A percentile compares a stretch with the other conserved stretches of the same genome.
Evolutionary conservation across 2,797 vertebrate genomes (phyloP).

Genomic region (Cheirogaleus major): DNA sequence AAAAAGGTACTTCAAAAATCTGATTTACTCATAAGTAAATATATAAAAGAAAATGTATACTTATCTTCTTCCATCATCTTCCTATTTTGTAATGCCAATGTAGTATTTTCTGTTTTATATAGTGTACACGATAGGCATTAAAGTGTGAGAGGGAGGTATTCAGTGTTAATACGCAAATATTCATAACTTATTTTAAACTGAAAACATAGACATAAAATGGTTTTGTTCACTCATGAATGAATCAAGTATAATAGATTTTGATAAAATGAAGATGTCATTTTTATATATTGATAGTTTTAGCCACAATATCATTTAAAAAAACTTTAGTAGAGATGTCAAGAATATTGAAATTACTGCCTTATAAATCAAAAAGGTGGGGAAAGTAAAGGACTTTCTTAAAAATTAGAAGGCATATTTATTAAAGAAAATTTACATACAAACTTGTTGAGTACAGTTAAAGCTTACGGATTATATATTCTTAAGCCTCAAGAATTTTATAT

Average conservation of each 20-base stretch:
- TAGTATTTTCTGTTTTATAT: not conserved
- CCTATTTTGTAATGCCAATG: not conserved
- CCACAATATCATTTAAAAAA: not conserved
- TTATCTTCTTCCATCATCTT: not conserved
- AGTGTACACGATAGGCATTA: not conserved
- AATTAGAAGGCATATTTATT: not conserved
- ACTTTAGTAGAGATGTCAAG: not conserved
- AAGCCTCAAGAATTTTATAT: not conserved
- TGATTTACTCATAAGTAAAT: not conserved
- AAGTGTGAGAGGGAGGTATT: not conserved
- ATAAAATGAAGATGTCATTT: constrained; percentile 19
- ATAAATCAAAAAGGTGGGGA: not conserved
- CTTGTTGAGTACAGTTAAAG: not conserved
- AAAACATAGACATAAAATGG: constrained; percentile 5
- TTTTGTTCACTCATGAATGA: not conserved
- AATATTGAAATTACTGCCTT: constrained; percentile 22
- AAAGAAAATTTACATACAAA: not conserved
- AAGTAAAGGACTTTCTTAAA: constrained; percentile 12
- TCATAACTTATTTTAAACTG: constrained; percentile 23
- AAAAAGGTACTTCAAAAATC: constrained; percentile 86
- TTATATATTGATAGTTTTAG: constrained; percentile 29
- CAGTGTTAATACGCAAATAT: not conserved
- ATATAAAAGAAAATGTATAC: not conserved
- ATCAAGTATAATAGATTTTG: constrained; percentile 17
- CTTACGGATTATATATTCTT: not conserved